Base-by-base conservation (phyloP, 92 coral and sea anemone species). In the Zoanthus sociatus region DNA sequence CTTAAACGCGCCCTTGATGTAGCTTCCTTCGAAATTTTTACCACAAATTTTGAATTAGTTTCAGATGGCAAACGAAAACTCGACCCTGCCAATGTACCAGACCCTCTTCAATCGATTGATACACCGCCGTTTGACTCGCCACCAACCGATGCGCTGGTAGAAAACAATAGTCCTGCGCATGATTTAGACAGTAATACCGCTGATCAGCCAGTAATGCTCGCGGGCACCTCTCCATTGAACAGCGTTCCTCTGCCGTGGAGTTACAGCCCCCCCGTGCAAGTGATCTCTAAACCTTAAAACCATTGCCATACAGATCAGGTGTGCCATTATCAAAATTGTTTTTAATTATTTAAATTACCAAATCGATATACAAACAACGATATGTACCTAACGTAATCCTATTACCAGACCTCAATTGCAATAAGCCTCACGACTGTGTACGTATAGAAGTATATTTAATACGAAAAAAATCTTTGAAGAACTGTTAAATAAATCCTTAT, bases 171-270 rank as follows among this genome's bases (percentile, higher is more conserved):
- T 26, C 72, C 89, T 37, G 79, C 90, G 71, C 81, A 74, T 87
- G 93, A 78, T 18, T 88, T 91, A 56, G 91, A 90, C 82, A 93
- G 84, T 79, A 92, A 91, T 79, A 63, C 96, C 50, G 71, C 92
- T 83, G 91, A 89, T 83, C 95, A 88, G 74, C 94, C 92, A 17
- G 82, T 94, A 82, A 93, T 93, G 89, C 95, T 94, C 31, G 94
- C 98, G n/a, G 98, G 98, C 76, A 94, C 98, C 1, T 94, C 98
- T 56, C 98, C 98, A 31, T 88, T 94, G 77, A 94, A 94, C 95
- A 94, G 98, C 54, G 94, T 94, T 9, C 85, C 75, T 71, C 74
- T 94, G 83, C 98, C 98, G 21, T 94, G 98, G 98, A 94, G 83
- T 2, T 93, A 93, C 87, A 92, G 93, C 84, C 94, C 98, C 13